phyloP scores from a whole-genome alignment of 2,888 invertebrate genomes.

The Ichneumoninae sp. region DNA sequence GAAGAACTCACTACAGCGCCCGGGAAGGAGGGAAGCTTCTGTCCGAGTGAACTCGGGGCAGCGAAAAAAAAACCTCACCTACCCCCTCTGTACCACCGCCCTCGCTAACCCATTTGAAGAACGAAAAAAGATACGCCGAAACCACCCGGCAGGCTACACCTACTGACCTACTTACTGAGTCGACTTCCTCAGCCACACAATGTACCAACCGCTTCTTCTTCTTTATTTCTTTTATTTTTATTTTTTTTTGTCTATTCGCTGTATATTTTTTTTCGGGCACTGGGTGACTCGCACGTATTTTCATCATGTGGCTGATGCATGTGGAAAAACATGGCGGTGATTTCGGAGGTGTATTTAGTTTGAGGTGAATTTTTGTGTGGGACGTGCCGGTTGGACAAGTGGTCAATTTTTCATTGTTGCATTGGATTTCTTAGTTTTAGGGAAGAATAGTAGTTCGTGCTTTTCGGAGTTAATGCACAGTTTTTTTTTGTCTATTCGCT shows the following conservation, averaged over 20 bases:
- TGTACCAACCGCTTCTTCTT: constrained; percentile 2
- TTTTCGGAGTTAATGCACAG: no score
- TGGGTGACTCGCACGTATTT: constrained; percentile 9
- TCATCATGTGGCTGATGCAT: not conserved
- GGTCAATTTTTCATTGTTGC: not conserved
- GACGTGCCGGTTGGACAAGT: not conserved
- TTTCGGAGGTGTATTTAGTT: not conserved
- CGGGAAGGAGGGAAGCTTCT: constrained; percentile 38
- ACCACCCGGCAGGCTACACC: constrained; percentile 25
- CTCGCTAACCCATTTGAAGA: constrained; percentile 33
- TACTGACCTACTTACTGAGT: constrained; percentile 54
- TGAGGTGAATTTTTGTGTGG: not conserved
- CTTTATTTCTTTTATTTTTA: constrained; percentile 29
- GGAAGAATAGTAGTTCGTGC: no score
- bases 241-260: not conserved
- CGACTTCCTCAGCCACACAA: constrained; percentile 43
- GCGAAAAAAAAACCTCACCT: constrained; percentile 3
- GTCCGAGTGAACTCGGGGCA: constrained; percentile 50
- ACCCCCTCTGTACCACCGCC: not conserved
- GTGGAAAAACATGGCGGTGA: not conserved
- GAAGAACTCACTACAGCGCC: constrained; percentile 21
- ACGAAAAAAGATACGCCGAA: constrained; percentile 38
- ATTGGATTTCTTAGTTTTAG: not conserved
- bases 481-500: not conserved
- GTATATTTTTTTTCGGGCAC: not conserved